Conservation (phyloP, 2,113 vertebrate genomes). For the Chauna torquata region DNA sequence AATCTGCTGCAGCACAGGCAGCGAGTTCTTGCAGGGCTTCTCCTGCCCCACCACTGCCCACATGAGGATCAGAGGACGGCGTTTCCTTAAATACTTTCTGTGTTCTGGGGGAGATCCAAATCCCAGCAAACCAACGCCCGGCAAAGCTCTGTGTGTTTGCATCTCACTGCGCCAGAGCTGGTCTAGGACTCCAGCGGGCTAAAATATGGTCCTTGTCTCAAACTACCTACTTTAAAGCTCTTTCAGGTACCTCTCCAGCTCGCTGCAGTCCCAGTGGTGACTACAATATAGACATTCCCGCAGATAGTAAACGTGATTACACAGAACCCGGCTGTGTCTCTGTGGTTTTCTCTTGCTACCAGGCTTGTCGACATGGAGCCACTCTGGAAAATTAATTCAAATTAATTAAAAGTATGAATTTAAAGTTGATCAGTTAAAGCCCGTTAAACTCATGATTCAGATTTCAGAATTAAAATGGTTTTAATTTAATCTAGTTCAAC, state of each 20-base stretch:
- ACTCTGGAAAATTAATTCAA: not conserved
- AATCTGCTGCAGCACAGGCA: not conserved
- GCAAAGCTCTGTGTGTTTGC: not conserved
- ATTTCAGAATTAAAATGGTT: not conserved
- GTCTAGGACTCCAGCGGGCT: not conserved
- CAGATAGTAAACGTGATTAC: not conserved
- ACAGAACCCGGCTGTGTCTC: not conserved
- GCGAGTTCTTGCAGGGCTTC: not conserved
- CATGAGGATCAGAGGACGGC: not conserved
- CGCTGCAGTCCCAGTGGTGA: not conserved
- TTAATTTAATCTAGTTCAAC: conserved; percentile 13
- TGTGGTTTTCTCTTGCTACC: not conserved
- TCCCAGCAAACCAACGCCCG: not conserved
- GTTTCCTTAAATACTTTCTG: not conserved
- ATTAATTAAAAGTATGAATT: not conserved
- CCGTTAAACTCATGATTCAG: not conserved
- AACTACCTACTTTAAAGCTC: accelerated
- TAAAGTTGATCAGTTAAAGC: not conserved
- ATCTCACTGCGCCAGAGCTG: not conserved
- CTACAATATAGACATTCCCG: accelerated
- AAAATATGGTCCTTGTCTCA: accelerated
- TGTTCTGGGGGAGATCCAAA: not conserved
- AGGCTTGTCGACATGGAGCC: not conserved
- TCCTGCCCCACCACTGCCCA: not conserved
- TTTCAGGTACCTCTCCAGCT: not conserved